Percentiles rank a stretch among this genome's conserved stretches.
Evolutionary conservation across 1,140 invertebrate species (phyloP).

Genomic region (Artemia franciscana): DNA sequence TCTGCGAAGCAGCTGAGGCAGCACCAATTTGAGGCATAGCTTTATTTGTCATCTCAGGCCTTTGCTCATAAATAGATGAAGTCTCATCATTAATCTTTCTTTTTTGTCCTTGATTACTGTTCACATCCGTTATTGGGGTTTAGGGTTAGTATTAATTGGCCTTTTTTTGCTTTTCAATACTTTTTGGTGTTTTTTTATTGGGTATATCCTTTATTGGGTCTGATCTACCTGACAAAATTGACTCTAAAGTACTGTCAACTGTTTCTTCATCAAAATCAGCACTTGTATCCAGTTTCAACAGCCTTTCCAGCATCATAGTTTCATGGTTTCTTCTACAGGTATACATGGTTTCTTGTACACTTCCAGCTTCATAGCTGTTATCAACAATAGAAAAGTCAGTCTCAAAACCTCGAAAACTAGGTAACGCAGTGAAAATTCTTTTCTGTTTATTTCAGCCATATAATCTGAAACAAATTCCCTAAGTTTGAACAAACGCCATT

Average conservation of each 20-base stretch:
- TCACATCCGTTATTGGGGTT: background rate
- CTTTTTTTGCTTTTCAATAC: background rate
- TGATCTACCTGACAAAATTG: background rate
- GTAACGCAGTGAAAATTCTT: background rate
- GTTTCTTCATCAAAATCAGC: background rate
- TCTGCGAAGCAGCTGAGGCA: background rate
- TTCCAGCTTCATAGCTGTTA: background rate
- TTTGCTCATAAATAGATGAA: background rate
- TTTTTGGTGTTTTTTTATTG: background rate
- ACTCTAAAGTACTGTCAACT: background rate
- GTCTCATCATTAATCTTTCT: background rate
- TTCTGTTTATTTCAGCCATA: background rate
- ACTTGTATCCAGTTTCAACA: too few species aligned
- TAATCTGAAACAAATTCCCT: background rate
- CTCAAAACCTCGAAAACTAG: background rate
- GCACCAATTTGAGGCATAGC: background rate
- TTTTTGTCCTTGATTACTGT: background rate
- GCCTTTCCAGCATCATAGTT: too few species aligned
- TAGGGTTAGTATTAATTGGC: background rate
- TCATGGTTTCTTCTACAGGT: background rate
- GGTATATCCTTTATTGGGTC: background rate
- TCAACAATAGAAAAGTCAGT: background rate
- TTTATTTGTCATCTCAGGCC: background rate
- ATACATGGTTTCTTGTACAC: background rate
- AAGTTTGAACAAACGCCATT: background rate